These are phyloP conservation scores for Lepidothrix coronata DNA, from an alignment of 2,113 vertebrate species.

Conservation along the genomic window DNA sequence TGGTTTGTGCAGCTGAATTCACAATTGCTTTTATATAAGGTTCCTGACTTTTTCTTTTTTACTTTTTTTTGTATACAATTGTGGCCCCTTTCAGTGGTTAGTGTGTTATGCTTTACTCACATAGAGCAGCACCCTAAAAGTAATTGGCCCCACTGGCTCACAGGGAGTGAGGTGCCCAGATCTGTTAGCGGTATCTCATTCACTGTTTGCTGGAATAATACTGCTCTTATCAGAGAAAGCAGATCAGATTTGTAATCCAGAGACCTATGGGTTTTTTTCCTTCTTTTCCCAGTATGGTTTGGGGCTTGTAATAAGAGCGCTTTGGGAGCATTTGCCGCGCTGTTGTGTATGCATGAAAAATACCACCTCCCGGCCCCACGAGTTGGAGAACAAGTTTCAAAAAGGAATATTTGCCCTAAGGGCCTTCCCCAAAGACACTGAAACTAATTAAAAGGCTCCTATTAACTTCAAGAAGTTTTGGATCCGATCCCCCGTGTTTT, in stretches of 20 bases:
- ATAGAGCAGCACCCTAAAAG: neutral
- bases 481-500: neutral
- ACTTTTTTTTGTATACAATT: neutral
- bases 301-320: neutral
- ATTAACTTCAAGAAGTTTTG: constrained; percentile 60
- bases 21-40: neutral
- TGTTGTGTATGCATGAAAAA: constrained; percentile 60
- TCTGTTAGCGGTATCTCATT: neutral
- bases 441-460: constrained; percentile 61
- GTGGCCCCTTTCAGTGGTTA: neutral
- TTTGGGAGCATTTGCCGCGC: constrained; percentile 8
- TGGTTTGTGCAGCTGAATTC: neutral
- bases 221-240: neutral
- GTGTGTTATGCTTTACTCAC: neutral
- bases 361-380: constrained; percentile 20
- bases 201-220: neutral
- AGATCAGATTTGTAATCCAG: neutral
- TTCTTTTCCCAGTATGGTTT: neutral
- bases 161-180: neutral
- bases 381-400: constrained; percentile 54
- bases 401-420: constrained; percentile 49
- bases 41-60: neutral
- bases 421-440: constrained; percentile 52
- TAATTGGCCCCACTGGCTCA: neutral
- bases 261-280: neutral